A percentile compares a stretch with the other conserved stretches of the same genome.
These are phyloP conservation scores for Zaprionus nigranus DNA, from an alignment of 1,140 invertebrate genomes.

Conservation along the genomic window DNA sequence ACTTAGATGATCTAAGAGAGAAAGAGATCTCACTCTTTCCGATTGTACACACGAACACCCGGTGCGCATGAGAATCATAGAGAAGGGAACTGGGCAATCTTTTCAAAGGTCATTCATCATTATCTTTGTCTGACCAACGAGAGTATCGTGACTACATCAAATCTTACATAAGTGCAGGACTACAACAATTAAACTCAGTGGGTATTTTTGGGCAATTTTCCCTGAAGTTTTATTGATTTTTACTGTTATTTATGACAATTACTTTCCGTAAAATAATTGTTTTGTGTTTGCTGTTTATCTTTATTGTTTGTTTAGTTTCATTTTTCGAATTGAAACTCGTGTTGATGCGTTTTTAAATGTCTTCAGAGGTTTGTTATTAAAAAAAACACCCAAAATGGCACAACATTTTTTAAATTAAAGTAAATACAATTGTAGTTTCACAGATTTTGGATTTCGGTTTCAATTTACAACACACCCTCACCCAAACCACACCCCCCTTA, in stretches of 20 bases:
- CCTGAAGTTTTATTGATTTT: conserved; percentile 33
- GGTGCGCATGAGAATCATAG: conserved; percentile 13
- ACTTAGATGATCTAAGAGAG: not conserved
- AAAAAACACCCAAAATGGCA: conserved; percentile 52
- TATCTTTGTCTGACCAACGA: conserved; percentile 19
- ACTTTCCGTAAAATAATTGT: conserved; percentile 58
- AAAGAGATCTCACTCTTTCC: not conserved
- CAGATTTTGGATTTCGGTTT: conserved; percentile 32
- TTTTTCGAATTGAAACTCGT: conserved; percentile 37
- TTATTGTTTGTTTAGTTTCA: conserved; percentile 20
- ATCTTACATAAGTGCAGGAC: conserved; percentile 4
- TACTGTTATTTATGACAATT: conserved; percentile 61
- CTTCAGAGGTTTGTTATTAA: conserved; percentile 58
- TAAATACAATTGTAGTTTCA: conserved; percentile 63
- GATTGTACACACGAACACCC: not conserved
- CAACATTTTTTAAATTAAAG: conserved; percentile 77
- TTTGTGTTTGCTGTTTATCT: conserved; percentile 19
- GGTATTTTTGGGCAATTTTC: conserved; percentile 30
- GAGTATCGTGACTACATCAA: conserved; percentile 18
- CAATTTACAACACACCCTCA: conserved; percentile 16
- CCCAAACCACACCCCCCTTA: not conserved
- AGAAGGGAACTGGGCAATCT: not conserved
- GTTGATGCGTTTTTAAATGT: conserved; percentile 72
- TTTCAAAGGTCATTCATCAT: conserved; percentile 24
- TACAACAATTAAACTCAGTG: conserved; percentile 23